phyloP scores from a whole-genome alignment of 2,888 invertebrate species.

The Hesperia comma region DNA sequence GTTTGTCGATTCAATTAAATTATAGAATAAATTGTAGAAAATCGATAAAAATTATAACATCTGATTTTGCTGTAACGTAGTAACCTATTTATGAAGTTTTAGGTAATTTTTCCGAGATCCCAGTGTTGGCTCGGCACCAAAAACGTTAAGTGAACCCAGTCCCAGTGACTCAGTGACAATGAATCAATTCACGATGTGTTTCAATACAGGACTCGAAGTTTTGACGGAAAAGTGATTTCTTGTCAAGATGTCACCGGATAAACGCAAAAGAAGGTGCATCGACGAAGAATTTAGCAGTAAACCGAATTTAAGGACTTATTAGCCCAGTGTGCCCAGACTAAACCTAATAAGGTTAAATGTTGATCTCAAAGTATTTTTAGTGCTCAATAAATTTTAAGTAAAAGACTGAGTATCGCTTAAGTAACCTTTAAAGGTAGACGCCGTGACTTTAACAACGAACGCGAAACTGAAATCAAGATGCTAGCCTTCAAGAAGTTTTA shows the following conservation, averaged over 20 bases:
- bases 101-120: slow-evolving; percentile 38
- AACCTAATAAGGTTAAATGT: slow-evolving; percentile 31
- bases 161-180: slow-evolving; percentile 62
- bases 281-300: slow-evolving; percentile 50
- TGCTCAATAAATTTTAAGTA: slow-evolving; percentile 59
- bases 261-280: slow-evolving; percentile 69
- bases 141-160: slow-evolving; percentile 45
- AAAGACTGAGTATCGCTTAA: slow-evolving; percentile 49
- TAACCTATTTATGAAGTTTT: slow-evolving; percentile 27
- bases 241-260: slow-evolving; percentile 74
- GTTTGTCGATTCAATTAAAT: slow-evolving; percentile 22
- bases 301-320: slow-evolving; percentile 51
- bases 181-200: slow-evolving; percentile 53
- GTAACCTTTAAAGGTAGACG: slow-evolving; percentile 45
- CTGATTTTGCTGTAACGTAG: slow-evolving; percentile 21
- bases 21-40: too few relatives aligned
- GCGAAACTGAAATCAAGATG: slow-evolving; percentile 74
- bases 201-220: slow-evolving; percentile 40
- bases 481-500: slow-evolving; percentile 92
- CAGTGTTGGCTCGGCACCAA: slow-evolving; percentile 52
- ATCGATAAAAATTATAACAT: not conserved
- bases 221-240: slow-evolving; percentile 59
- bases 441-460: slow-evolving; percentile 22
- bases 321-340: slow-evolving; percentile 42
- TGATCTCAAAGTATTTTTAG: slow-evolving; percentile 74